A percentile compares a stretch with the other conserved stretches of the same genome.
These are phyloP conservation scores for Lophius americanus DNA, from an alignment of 2,797 vertebrate genomes.

Conservation along the genomic window DNA sequence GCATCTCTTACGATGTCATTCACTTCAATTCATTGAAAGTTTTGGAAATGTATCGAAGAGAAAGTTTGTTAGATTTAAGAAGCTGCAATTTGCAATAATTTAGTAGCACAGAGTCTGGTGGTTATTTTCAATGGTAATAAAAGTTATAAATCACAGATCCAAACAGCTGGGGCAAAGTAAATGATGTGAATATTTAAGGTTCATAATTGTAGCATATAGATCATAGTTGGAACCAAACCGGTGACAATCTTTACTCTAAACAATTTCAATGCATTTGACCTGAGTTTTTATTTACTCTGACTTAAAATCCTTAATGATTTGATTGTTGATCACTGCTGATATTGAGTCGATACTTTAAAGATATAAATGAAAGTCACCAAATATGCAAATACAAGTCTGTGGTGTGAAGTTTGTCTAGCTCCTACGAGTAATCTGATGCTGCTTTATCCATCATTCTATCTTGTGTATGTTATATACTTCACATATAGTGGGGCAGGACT, in stretches of 20 bases:
- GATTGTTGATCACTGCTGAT: slow-evolving; percentile 2
- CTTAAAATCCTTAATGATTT: neutral
- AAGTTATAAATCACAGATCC: neutral
- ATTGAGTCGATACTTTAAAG: slow-evolving; percentile 20
- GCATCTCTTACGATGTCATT: neutral
- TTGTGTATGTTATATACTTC: neutral
- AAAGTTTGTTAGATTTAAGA: neutral
- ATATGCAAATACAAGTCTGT: slow-evolving; percentile 8
- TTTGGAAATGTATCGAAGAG: neutral
- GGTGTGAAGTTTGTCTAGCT: neutral
- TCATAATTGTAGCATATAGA: neutral
- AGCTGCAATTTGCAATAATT: neutral
- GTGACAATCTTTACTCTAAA: slow-evolving; percentile 16
- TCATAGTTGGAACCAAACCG: neutral
- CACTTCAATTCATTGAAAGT: neutral
- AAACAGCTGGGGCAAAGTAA: neutral
- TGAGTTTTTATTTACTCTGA: neutral
- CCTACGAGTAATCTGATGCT: neutral
- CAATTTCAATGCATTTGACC: neutral
- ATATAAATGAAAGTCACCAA: neutral
- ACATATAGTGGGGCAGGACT: neutral
- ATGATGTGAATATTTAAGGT: neutral
- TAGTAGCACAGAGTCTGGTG: neutral
- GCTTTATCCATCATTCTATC: neutral
- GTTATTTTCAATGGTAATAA: neutral